These are phyloP conservation scores for Calameuta filiformis DNA, from an alignment of 2,888 invertebrate genomes.

Conservation along the genomic window DNA sequence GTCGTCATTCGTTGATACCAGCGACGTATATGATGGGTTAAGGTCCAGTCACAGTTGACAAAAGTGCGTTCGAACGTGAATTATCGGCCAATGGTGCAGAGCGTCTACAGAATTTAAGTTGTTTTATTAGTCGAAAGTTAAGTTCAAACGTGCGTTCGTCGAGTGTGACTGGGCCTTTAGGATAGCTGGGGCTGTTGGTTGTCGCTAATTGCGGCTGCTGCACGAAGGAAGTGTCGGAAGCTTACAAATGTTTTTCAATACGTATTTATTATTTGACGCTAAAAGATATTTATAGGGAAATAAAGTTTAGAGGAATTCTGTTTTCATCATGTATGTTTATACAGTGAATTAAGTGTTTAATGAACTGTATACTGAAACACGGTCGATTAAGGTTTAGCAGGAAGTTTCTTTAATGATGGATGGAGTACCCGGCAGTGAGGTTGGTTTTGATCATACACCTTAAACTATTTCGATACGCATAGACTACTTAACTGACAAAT, in stretches of 20 bases:
- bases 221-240: neutral
- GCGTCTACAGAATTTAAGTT: no score
- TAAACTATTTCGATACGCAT: conserved; percentile 5
- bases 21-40: neutral
- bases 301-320: neutral
- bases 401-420: conserved; percentile 22
- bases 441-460: conserved; percentile 24
- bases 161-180: no score
- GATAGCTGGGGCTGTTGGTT: no score
- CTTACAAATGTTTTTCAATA: neutral
- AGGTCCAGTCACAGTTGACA: no score
- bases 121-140: no score
- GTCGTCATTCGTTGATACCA: neutral
- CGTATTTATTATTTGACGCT: neutral
- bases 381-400: neutral
- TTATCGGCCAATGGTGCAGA: no score
- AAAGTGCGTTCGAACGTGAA: no score
- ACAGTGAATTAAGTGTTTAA: neutral
- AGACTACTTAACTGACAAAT: neutral
- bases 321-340: neutral
- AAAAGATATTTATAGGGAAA: neutral
- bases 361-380: neutral
- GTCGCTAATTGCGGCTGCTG: neutral
- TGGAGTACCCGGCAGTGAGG: conserved; percentile 34
- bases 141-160: no score